Conservation (phyloP, 2,888 invertebrate species). For the Terebella lapidaria region DNA sequence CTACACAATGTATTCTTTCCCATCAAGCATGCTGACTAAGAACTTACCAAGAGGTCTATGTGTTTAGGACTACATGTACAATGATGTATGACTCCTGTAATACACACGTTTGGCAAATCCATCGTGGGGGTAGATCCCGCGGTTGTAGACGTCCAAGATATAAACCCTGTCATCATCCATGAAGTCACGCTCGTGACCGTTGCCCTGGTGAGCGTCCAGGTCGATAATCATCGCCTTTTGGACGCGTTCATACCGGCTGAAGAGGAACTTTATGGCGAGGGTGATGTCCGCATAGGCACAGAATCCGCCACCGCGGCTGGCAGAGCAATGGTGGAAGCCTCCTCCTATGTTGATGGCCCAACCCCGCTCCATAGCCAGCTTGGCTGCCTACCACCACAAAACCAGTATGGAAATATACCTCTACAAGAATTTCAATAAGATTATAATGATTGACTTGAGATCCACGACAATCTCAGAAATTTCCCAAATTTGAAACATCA, state of each 20-base stretch:
- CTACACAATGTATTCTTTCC: too few relatives aligned
- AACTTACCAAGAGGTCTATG: too few relatives aligned
- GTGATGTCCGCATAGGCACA: constrained; percentile 88
- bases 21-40: too few relatives aligned
- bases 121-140: constrained; percentile 75
- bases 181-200: constrained; percentile 82
- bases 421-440: too few relatives aligned
- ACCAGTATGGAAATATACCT: too few relatives aligned
- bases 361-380: constrained; percentile 73
- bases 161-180: constrained; percentile 67
- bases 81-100: too few relatives aligned
- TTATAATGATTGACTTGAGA: too few relatives aligned
- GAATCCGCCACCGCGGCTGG: constrained; percentile 74
- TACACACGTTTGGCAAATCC: constrained; percentile 62
- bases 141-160: constrained; percentile 83
- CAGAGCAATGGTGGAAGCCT: constrained; percentile 85
- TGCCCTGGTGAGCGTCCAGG: constrained; percentile 90
- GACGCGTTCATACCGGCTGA: constrained; percentile 54
- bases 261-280: constrained; percentile 67
- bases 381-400: constrained; percentile 69
- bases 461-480: too few relatives aligned
- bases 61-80: too few relatives aligned
- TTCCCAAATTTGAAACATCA: too few relatives aligned
- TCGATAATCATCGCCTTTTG: constrained; percentile 73
- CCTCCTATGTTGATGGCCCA: constrained; percentile 90